phyloP scores from a whole-genome alignment of 2,888 invertebrate genomes.

The Pristionchus entomophagus region DNA sequence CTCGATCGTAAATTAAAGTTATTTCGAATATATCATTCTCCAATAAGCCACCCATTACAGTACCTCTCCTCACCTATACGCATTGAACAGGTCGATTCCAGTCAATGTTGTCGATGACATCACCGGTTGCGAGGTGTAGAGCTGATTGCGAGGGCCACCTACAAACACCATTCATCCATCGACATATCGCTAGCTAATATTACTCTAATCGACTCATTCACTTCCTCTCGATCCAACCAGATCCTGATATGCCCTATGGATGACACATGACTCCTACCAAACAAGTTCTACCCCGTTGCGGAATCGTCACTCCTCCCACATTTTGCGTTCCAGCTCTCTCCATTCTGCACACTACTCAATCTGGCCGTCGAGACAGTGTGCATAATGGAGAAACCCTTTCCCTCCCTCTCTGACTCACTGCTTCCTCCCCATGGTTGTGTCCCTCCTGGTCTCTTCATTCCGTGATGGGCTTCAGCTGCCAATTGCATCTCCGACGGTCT shows the following conservation, averaged over 20 bases:
- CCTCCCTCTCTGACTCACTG: neutral
- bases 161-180: neutral
- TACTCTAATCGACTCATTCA: too few species aligned
- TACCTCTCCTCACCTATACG: neutral
- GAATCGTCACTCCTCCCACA: too few species aligned
- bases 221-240: too few species aligned
- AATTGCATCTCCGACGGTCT: constrained; percentile 21
- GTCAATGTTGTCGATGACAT: neutral
- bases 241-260: too few species aligned
- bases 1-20: too few species aligned
- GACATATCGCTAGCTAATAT: too few species aligned
- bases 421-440: neutral
- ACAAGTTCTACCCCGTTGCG: too few species aligned
- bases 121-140: neutral
- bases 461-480: neutral
- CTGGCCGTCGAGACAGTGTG: too few species aligned
- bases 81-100: neutral
- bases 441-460: constrained; percentile 20
- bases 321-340: too few species aligned
- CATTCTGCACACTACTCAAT: too few species aligned
- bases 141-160: constrained; percentile 40
- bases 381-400: neutral
- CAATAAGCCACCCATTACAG: neutral
- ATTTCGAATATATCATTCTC: too few species aligned
- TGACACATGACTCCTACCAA: too few species aligned